Evolutionary conservation across 2,888 invertebrate genomes (phyloP).

Genomic region (Octodonta nipae): DNA sequence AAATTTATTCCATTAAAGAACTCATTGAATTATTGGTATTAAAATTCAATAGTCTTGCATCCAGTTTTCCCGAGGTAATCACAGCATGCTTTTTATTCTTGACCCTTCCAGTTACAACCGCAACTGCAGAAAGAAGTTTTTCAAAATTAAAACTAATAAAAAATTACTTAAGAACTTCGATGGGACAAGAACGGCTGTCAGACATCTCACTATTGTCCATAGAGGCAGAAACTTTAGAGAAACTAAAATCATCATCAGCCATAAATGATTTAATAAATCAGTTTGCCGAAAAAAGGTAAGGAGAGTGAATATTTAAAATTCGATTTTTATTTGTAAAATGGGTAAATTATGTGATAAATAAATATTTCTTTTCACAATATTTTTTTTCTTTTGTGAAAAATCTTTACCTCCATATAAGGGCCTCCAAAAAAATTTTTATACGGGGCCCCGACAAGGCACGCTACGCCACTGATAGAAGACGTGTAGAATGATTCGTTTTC

Average conservation of each 20-base stretch:
- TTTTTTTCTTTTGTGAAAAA: constrained; percentile 6
- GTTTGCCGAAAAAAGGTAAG: constrained; percentile 9
- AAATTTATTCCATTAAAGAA: too few species aligned
- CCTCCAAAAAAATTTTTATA: constrained; percentile 4
- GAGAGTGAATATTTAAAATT: constrained; percentile 4
- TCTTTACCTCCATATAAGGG: constrained; percentile 5
- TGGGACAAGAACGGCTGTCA: constrained; percentile 10
- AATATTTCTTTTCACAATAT: constrained; percentile 4
- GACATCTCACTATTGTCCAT: constrained; percentile 11
- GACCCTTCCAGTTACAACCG: constrained; percentile 15
- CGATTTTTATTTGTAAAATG: not conserved
- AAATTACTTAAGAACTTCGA: constrained; percentile 13
- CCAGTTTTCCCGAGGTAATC: too few species aligned
- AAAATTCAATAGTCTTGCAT: too few species aligned
- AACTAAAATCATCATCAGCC: constrained; percentile 8
- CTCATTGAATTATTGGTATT: too few species aligned
- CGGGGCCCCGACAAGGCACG: constrained; percentile 5
- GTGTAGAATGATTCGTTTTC: too few species aligned
- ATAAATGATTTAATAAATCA: constrained; percentile 10
- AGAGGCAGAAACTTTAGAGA: constrained; percentile 8
- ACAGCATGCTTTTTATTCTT: too few species aligned
- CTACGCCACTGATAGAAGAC: constrained; percentile 4
- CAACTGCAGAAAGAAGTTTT: too few species aligned
- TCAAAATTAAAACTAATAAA: constrained; percentile 10
- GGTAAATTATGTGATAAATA: constrained; percentile 2